Conservation (phyloP, 2,113 vertebrate species). For the Phyllostomus discolor region DNA sequence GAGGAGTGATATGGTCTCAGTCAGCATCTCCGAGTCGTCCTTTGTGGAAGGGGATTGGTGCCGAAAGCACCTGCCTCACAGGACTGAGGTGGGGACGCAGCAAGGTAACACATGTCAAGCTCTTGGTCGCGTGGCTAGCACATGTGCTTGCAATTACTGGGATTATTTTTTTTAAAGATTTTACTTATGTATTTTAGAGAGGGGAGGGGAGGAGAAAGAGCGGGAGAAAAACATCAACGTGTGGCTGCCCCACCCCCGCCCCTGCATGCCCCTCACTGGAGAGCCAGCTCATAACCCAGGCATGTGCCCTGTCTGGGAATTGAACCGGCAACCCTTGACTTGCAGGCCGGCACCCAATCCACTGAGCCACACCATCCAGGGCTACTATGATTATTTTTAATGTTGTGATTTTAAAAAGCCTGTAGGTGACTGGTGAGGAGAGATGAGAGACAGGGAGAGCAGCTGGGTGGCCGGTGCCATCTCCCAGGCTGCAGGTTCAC, state of each 20-base stretch:
- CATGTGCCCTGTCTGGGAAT: no score
- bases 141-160: background rate
- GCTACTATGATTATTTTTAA: background rate
- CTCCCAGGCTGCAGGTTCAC: background rate
- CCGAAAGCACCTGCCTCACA: background rate
- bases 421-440: background rate
- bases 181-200: no score
- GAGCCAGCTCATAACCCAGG: no score
- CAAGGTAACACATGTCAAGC: background rate
- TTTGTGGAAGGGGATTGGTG: background rate
- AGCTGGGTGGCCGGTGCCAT: background rate
- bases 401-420: background rate
- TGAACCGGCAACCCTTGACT: no score
- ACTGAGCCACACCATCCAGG: no score
- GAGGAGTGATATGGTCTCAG: background rate
- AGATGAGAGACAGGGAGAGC: background rate
- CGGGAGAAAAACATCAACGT: no score
- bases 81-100: background rate
- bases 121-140: accelerated
- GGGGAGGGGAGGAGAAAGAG: no score
- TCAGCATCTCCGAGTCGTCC: background rate
- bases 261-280: no score
- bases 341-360: no score
- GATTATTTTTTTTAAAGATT: background rate
- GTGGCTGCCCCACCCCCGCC: no score